Evolutionary conservation across 2,797 vertebrate species (phyloP), one percentile per base, ranked within the genome.

Genomic region (Antennarius maculatus): DNA sequence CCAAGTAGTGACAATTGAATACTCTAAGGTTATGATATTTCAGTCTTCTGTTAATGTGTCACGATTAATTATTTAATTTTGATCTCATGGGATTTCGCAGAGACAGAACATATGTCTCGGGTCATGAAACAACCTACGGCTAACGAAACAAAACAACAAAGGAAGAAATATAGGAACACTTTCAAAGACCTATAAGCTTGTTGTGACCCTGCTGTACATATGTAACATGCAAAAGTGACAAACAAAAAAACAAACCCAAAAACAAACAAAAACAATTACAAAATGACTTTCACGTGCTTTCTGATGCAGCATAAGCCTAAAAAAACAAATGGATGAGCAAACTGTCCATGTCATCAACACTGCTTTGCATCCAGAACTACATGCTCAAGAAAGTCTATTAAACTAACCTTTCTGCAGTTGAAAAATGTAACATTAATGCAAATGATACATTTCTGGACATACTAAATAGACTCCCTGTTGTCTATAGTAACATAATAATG

Each of bases 301-400:
- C 5, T 34, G 31, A 34, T 5, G 75, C 73, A 80, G 69, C 74
- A 71, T 49, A 90, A 92, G 89, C 80, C 76, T 79, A 76, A 74
- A 79, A 75, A 88, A 77, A 78, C 67, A 76, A 83, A 43, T 4
- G 6, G 3, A 74, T 87, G 77, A 77, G 81, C 29, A 56, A 83
- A 82, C 71, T 76, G 77, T 81, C 86, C 89, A 83, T 75, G 88
- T 75, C 90, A 93, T 87, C 90, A 93, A 93, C 90, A 91, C 77
- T 92, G 91, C 90, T 91, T 91, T 73, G 77, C 83, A 88, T 86
- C 82, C 91, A 74, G 86, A 86, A 83, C 83, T 77, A 90, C 82
- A 61, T 12, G 47, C 59, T 80, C 83, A 82, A 83, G 77, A 69
- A 79, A 63, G 43, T 8, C 29, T 15, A n/a, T 14, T 90, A 81